Evolutionary conservation across 2,113 vertebrate species (phyloP).

Genomic region (Anoura caudifer): DNA sequence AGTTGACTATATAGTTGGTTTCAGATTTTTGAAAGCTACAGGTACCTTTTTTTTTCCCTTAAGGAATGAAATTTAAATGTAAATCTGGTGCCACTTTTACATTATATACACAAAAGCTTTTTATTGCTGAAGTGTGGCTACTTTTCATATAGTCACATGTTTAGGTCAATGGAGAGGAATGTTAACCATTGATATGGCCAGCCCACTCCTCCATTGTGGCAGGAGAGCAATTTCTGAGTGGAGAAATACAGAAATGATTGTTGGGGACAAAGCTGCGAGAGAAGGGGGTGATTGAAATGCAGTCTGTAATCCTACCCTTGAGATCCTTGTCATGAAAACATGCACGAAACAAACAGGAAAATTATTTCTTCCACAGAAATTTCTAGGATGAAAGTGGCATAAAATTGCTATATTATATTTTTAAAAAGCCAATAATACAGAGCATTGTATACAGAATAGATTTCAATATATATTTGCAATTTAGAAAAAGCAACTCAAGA

Average conservation of each 20-base stretch:
- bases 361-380: not conserved
- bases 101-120: not conserved
- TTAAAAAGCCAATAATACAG: not conserved
- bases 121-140: not conserved
- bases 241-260: not conserved
- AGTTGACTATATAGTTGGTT: not conserved
- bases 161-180: not conserved
- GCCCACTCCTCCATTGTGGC: not conserved
- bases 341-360: not conserved
- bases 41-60: not conserved
- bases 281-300: not conserved
- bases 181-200: not conserved
- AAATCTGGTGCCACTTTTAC: not conserved
- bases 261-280: not conserved
- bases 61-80: not conserved
- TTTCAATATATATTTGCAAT: not conserved
- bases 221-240: not conserved
- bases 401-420: not conserved
- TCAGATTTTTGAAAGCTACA: not conserved
- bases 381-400: not conserved
- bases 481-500: not conserved
- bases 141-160: not conserved
- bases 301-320: not conserved
- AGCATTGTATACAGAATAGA: not conserved
- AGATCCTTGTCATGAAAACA: not conserved